Base-by-base conservation (phyloP, 2,888 invertebrate genomes). In the Hypomecis atomaria region DNA sequence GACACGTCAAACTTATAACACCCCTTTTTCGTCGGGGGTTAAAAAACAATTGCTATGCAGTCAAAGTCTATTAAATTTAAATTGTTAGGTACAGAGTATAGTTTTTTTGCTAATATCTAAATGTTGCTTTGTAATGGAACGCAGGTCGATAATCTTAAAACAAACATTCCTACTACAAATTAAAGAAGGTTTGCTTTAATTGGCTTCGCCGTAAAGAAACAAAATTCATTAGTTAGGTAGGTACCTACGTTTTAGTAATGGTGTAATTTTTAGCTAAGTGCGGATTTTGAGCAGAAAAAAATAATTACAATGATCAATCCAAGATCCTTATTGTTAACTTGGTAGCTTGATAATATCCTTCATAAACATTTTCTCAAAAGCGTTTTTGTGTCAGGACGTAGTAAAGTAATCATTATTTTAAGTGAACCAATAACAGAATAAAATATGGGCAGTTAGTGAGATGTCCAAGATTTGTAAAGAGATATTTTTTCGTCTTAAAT, bases 351-450 rank as follows among this genome's bases (percentile, higher is more conserved):
- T 56, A 10, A 38, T 56, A 10, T 33, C 56, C 50, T 33, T 42
- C 3, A 59, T 59, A 52, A 59, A 7, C 44, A 56, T 56, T n/a
- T 45, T 23, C 38, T 42, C 40, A 47, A 64, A 59, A 64, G 55
- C 50, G n/a, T 64, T 59, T 59, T 45, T 36, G 42, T 59, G 64
- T 64, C 47, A 23, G 11, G 34, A 34, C 13, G 36, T 45, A 38
- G 33, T 63, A 49, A 63, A 58, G 48, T 11, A 48, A 50, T 6
- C 59, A 44, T 43, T 62, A 34, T 50, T 55, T 50, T 64, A 48
- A 50, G 23, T 37, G 13, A 42, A 42, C 49, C 42, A 49, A 49
- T 36, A 49, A 48, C 6, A 23, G 40, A n/a, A 4, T 43, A 6
- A 37, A 34, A 47, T 52, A 62, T 53, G 13, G 43, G 50, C 33